phyloP scores from a whole-genome alignment of 1,140 invertebrate species.

The Solen grandis region DNA sequence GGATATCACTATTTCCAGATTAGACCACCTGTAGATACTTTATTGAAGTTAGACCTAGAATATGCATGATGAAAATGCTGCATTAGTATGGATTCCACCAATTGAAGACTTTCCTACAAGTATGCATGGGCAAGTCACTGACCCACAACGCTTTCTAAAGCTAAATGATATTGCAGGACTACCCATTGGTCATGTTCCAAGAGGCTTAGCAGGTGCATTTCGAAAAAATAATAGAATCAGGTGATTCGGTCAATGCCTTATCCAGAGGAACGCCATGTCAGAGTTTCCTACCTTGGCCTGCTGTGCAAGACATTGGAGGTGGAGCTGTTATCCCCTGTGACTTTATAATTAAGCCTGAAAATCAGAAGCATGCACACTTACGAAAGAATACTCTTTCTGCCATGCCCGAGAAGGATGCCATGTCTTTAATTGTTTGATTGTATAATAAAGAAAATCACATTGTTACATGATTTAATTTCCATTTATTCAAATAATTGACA shows the following conservation, averaged over 20 bases:
- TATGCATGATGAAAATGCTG: slow-evolving; percentile 40
- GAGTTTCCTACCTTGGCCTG: slow-evolving; percentile 10
- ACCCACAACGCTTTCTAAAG: not conserved
- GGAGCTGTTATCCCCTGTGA: slow-evolving; percentile 25
- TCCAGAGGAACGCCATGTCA: not conserved
- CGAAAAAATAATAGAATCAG: slow-evolving; percentile 31
- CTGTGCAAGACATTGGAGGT: slow-evolving; percentile 22
- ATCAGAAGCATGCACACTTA: slow-evolving; percentile 7
- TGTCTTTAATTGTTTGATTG: slow-evolving; percentile 8
- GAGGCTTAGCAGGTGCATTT: slow-evolving; percentile 15
- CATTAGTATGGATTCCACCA: slow-evolving; percentile 31
- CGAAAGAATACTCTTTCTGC: not conserved
- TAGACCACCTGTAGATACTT: slow-evolving; percentile 9
- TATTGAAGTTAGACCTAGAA: slow-evolving; percentile 29
- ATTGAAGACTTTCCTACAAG: not conserved
- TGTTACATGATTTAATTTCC: not conserved
- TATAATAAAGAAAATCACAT: not conserved
- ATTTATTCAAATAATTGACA: not conserved
- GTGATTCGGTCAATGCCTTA: not conserved
- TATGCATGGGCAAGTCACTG: slow-evolving; percentile 10
- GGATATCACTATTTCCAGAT: slow-evolving; percentile 42
- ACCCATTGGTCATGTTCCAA: slow-evolving; percentile 45
- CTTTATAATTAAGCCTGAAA: slow-evolving; percentile 9
- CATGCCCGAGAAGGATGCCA: slow-evolving; percentile 1
- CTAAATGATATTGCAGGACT: slow-evolving; percentile 38